Conservation (phyloP, 2,888 invertebrate genomes). For the Synanthedon andrenaeformis region DNA sequence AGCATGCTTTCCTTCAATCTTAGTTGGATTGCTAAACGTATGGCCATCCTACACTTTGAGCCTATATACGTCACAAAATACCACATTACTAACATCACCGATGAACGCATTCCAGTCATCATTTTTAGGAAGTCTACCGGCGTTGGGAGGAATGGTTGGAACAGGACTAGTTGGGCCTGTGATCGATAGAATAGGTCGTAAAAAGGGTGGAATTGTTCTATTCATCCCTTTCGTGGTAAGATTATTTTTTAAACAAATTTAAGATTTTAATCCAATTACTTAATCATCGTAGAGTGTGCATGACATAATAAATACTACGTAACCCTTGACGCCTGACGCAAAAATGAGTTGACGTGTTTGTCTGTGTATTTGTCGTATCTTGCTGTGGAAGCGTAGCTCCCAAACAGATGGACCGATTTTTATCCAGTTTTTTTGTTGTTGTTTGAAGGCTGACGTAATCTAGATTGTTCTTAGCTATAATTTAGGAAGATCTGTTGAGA, state of each 20-base stretch:
- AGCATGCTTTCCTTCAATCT: conserved; percentile 36
- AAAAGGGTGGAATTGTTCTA: conserved; percentile 59
- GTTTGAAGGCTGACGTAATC: no score
- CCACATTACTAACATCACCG: conserved; percentile 46
- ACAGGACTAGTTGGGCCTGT: conserved; percentile 53
- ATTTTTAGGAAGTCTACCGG: conserved; percentile 67
- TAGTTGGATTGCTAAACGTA: conserved; percentile 49
- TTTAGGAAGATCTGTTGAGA: no score
- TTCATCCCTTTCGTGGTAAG: conserved; percentile 61
- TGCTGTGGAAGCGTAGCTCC: no score
- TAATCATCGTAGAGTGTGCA: no score
- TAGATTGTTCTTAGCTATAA: no score
- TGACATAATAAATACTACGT: no score
- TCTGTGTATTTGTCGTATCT: no score
- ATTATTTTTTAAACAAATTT: conserved; percentile 1
- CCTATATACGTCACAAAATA: conserved; percentile 39
- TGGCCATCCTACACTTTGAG: conserved; percentile 72
- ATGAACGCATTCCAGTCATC: conserved; percentile 61
- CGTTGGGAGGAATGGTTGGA: conserved; percentile 63
- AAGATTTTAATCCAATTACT: background rate
- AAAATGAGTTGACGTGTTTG: no score
- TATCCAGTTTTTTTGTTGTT: no score
- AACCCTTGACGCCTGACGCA: no score
- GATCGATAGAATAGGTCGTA: conserved; percentile 65
- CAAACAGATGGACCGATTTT: no score